A percentile compares a stretch with the other conserved stretches of the same genome.
These are phyloP conservation scores for Crotophaga sulcirostris DNA, from an alignment of 2,113 vertebrate species.

Conservation along the genomic window DNA sequence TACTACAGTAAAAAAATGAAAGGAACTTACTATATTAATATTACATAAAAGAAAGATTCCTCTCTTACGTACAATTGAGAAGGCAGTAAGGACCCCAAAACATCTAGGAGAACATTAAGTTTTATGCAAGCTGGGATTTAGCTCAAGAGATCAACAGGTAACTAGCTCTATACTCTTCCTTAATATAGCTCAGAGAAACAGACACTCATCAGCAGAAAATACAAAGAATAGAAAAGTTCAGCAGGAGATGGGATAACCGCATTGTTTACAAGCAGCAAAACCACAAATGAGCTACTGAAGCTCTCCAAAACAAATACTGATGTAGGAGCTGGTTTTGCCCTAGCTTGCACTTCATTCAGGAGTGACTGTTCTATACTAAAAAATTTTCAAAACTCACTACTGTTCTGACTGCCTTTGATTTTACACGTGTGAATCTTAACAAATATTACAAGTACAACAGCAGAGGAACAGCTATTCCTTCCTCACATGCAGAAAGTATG, in stretches of 20 bases:
- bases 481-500: rapidly evolving
- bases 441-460: neutral
- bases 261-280: slow-evolving; percentile 52
- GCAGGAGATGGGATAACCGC: neutral
- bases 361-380: neutral
- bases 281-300: slow-evolving; percentile 11
- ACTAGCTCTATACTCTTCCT: neutral
- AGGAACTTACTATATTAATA: neutral
- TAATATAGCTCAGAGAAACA: neutral
- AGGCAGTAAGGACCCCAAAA: neutral
- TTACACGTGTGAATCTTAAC: neutral
- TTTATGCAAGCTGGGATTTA: neutral
- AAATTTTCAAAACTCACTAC: neutral
- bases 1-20: neutral
- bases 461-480: neutral
- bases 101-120: neutral
- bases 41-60: neutral
- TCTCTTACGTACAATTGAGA: neutral
- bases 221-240: slow-evolving; percentile 9
- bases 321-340: neutral
- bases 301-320: slow-evolving; percentile 49
- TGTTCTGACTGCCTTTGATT: neutral
- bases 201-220: neutral
- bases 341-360: neutral
- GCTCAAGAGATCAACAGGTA: neutral